Evolutionary conservation across 2,113 vertebrate genomes (phyloP).

Genomic region (Cheilinus undulatus): DNA sequence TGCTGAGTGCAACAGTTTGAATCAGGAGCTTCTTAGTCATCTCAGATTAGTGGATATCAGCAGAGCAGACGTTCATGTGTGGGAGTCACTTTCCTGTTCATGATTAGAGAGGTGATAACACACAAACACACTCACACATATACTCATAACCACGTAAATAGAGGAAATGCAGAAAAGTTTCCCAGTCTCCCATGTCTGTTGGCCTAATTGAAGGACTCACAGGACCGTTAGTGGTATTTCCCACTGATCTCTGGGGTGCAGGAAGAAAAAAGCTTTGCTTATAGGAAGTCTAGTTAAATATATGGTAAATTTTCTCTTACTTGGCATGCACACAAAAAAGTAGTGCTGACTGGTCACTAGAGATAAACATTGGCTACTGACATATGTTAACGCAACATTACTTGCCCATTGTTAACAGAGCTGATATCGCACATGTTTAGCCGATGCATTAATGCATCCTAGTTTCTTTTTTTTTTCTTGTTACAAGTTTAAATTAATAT

Average conservation of each 20-base stretch:
- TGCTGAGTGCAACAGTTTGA: slow-evolving; percentile 18
- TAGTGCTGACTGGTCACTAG: too few relatives aligned
- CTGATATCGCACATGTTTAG: too few relatives aligned
- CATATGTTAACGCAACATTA: too few relatives aligned
- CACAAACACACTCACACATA: slow-evolving; percentile 19
- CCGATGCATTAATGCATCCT: too few relatives aligned
- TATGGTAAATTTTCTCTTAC: not conserved
- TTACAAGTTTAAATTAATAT: too few relatives aligned
- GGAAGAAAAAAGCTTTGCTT: slow-evolving; percentile 44
- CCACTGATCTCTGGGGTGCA: slow-evolving; percentile 30
- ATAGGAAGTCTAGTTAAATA: slow-evolving; percentile 2
- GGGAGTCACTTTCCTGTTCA: slow-evolving; percentile 72
- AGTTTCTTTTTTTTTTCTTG: too few relatives aligned
- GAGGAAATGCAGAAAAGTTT: slow-evolving; percentile 67
- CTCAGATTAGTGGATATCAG: slow-evolving; percentile 66
- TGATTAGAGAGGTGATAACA: slow-evolving; percentile 71
- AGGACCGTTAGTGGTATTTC: slow-evolving; percentile 35
- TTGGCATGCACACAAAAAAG: not conserved
- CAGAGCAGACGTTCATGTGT: slow-evolving; percentile 34
- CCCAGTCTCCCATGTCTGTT: slow-evolving; percentile 75
- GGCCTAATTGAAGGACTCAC: slow-evolving; percentile 39
- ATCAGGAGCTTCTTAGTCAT: slow-evolving; percentile 29
- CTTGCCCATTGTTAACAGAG: too few relatives aligned
- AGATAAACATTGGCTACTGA: too few relatives aligned
- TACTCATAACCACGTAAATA: slow-evolving; percentile 47